Evolutionary conservation across 1,140 invertebrate genomes (phyloP).

Genomic region (Musca domestica): DNA sequence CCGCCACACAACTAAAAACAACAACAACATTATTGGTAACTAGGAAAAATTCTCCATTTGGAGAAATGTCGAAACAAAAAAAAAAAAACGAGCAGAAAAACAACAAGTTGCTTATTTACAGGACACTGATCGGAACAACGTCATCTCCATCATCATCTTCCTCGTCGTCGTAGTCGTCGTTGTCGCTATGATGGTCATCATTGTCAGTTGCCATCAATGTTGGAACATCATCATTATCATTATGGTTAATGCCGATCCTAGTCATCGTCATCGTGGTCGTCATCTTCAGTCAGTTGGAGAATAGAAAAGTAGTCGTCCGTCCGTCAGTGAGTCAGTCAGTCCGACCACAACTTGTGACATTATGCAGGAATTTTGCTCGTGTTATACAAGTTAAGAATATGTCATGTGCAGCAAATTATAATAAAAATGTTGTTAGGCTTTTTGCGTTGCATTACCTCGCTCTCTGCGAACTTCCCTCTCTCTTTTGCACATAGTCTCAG

Average conservation of each 20-base stretch:
- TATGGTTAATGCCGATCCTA: too few species aligned
- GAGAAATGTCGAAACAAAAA: too few species aligned
- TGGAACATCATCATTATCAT: constrained; percentile 33
- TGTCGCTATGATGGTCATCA: not conserved
- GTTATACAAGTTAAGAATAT: constrained; percentile 21
- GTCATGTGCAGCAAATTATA: constrained; percentile 22
- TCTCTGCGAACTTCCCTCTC: too few species aligned
- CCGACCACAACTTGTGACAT: constrained; percentile 13
- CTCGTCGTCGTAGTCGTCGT: constrained; percentile 23
- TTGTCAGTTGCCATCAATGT: constrained; percentile 13
- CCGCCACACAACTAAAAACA: too few species aligned
- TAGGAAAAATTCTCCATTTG: too few species aligned
- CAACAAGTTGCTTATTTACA: too few species aligned
- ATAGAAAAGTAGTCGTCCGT: not conserved
- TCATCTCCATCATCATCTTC: constrained; percentile 34
- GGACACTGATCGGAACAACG: constrained; percentile 23
- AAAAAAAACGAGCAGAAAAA: too few species aligned
- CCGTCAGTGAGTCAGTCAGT: not conserved
- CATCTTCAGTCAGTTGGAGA: constrained; percentile 22
- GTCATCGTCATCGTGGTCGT: constrained; percentile 30
- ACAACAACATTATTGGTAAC: too few species aligned
- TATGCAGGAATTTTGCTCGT: constrained; percentile 21
- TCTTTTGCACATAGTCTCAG: too few species aligned
- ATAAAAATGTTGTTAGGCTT: constrained; percentile 20
- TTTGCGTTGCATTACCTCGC: too few species aligned